Base-by-base conservation (phyloP, 2,888 invertebrate genomes). In the Aleiodes alternator region DNA sequence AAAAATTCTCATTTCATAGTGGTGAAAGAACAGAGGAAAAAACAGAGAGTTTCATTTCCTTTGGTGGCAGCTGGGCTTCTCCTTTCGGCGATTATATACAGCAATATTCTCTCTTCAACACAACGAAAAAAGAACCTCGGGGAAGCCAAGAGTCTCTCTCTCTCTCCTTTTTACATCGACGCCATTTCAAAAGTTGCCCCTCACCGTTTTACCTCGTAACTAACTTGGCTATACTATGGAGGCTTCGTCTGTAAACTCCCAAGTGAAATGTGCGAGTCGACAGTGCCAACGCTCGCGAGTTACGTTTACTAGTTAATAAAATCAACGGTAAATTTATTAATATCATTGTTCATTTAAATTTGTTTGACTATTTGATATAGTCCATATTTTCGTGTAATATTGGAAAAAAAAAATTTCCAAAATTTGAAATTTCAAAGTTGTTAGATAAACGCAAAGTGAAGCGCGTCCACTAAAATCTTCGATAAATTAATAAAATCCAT, bases 261-360 rank as follows among this genome's bases (percentile, higher is more conserved):
- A 77, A 80, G 80, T 79, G 80, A 80, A 79, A 79, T 79, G 79
- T 79, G 75, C 73, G 76, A 68, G 76, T 79, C 75, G 74, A 68
- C 57, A 70, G 56, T 76, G 69, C 69, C 75, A 68, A 73, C 76
- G 68, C 69, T 64, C 64, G 48, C 75, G 69, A 66, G 56, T 75
- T 78, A 66, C 75, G 74, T 77, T 76, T 66, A 48, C 43, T 48
- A 14, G 64, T 64, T 43, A 48, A 16, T 64, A 8, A 8, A 64
- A 48, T 43, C 14, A 64, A 31, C 55, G 55, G 14, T 34, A 34
- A 59, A 59, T 59, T 23, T 9, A 43, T 43, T 43, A 9, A 43
- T 43, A 43, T 43, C 43, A 43, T 43, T 43, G 43, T 43, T 43
- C 43, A 43, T 43, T 43, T 34, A 59, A 48, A 51, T 51, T 51